Percentiles rank a stretch among this genome's conserved stretches.
phyloP scores from a whole-genome alignment of 2,797 vertebrate species.

The Gallinago solitaria region DNA sequence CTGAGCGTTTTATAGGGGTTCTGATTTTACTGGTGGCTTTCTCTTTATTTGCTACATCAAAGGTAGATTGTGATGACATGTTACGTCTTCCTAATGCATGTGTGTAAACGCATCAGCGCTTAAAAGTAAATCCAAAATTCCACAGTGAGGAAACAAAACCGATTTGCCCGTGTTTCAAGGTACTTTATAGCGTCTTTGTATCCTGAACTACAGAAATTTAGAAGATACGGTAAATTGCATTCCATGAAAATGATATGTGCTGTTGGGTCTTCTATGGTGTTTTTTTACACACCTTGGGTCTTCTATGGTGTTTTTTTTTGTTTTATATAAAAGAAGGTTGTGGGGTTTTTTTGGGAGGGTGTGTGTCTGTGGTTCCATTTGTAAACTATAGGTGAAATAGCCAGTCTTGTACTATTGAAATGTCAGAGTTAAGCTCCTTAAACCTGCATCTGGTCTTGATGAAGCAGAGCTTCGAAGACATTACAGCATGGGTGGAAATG shows the following conservation, averaged over 20 bases:
- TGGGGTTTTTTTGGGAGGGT: background rate
- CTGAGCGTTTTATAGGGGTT: background rate
- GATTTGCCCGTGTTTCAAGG: background rate
- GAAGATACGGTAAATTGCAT: background rate
- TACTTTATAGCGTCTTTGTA: background rate
- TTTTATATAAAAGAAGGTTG: background rate
- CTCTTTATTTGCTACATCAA: background rate
- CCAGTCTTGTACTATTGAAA: background rate
- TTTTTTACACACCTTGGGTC: background rate
- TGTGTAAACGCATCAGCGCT: background rate
- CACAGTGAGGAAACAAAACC: background rate
- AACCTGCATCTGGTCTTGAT: background rate
- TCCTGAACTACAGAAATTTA: background rate
- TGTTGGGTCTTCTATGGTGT: background rate
- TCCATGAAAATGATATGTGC: background rate
- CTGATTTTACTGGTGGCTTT: background rate
- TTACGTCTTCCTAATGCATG: background rate
- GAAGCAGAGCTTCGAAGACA: constrained; percentile 9
- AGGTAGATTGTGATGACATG: background rate
- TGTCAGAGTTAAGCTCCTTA: background rate
- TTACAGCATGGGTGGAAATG: constrained; percentile 29
- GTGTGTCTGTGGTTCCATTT: background rate
- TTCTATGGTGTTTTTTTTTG: background rate
- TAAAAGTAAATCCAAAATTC: background rate
- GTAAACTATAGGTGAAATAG: background rate